These are phyloP conservation scores for Drosophila parthenogenetica DNA, from an alignment of 2,888 invertebrate genomes.

Conservation along the genomic window DNA sequence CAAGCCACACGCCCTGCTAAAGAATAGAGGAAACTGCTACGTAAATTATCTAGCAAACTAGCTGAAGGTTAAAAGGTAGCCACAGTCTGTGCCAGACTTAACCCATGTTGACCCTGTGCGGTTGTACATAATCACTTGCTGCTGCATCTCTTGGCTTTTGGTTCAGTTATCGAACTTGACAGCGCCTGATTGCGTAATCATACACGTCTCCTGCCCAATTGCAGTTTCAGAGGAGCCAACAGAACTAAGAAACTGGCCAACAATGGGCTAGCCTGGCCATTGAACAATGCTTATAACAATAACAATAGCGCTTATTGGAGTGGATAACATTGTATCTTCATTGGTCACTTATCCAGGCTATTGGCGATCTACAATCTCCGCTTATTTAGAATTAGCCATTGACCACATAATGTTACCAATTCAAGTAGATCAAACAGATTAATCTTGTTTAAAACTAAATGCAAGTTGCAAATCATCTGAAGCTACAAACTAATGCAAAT, in stretches of 20 bases:
- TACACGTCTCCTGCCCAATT: conserved; percentile 24
- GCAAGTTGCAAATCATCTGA: conserved; percentile 1
- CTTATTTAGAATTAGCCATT: conserved; percentile 25
- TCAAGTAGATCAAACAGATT: conserved; percentile 13
- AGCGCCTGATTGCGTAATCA: conserved; percentile 43
- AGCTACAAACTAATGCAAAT: no score
- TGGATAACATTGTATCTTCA: conserved; percentile 28
- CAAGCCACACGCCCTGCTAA: not conserved
- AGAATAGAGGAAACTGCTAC: conserved; percentile 7
- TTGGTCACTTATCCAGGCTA: conserved; percentile 33
- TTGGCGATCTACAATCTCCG: conserved; percentile 25
- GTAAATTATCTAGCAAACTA: conserved; percentile 14
- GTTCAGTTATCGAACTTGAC: conserved; percentile 37
- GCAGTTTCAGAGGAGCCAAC: not conserved
- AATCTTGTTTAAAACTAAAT: conserved; percentile 4
- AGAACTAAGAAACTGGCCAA: conserved; percentile 16
- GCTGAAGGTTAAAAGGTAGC: conserved; percentile 28
- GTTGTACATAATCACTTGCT: conserved; percentile 32
- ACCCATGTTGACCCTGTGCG: conserved; percentile 25
- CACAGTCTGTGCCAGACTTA: conserved; percentile 2
- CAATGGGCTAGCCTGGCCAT: conserved; percentile 11
- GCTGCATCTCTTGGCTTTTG: conserved; percentile 30
- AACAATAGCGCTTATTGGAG: conserved; percentile 25
- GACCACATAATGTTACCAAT: conserved; percentile 8
- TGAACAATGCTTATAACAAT: conserved; percentile 33